Base-by-base conservation (phyloP, 2,888 invertebrate species). In the Aethes cnicana region DNA sequence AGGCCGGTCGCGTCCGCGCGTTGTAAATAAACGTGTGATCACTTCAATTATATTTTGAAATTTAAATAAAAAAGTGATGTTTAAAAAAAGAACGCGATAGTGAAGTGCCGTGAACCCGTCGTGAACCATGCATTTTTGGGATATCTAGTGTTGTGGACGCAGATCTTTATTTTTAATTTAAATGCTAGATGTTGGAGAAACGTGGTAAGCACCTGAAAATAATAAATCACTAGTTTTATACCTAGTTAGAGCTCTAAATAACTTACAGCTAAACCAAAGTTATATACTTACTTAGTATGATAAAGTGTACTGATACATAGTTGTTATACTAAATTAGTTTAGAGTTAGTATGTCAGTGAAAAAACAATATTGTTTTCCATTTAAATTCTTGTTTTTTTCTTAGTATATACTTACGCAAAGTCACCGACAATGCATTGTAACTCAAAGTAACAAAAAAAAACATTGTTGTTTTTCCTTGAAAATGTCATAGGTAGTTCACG, bases 401-500 rank as follows among this genome's bases (percentile, higher is more conserved):
- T n/a, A n/a, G n/a, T n/a, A n/a, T n/a, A n/a, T n/a, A n/a, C n/a
- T n/a, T n/a, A n/a, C n/a, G n/a, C n/a, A n/a, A n/a, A n/a, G n/a
- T n/a, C n/a, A n/a, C n/a, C n/a, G n/a, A n/a, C n/a, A n/a, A n/a
- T n/a, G n/a, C n/a, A n/a, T n/a, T n/a, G n/a, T n/a, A n/a, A n/a
- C n/a, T n/a, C n/a, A n/a, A n/a, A n/a, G n/a, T n/a, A n/a, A n/a
- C n/a, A n/a, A n/a, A 28, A 23, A 16, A 41, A 23, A 49, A 43
- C 49, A 50, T 36, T 50, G 43, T 50, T n/a, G n/a, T n/a, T n/a
- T 50, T 32, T 42, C 49, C 35, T 35, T 36, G 42, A 33, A 28
- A 21, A 26, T 49, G 28, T 23, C 28, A 16, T 28, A 9, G 9
- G 12, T 16, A 21, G 42, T 35, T 35, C 36, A 30, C 43, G 43